Evolutionary conservation across 2,797 vertebrate species (phyloP), one percentile per base, ranked within the genome.

Genomic region (Helarctos malayanus): DNA sequence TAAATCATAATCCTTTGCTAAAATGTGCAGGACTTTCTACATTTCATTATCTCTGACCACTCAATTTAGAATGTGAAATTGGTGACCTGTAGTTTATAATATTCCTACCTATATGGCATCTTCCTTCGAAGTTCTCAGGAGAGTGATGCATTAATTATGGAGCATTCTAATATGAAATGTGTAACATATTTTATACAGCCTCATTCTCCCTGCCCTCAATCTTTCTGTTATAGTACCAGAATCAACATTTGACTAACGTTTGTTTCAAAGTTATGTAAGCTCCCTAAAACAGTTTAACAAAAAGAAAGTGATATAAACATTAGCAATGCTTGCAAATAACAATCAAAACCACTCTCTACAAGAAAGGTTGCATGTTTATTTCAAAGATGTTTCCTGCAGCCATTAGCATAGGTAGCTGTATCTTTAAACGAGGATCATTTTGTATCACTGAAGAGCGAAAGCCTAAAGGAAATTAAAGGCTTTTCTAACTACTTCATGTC

Each of bases 261-360:
- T 92, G 65, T 76, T 91, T 97, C 61, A 89, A 82, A 57, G 21
- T 80, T 82, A 10, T 14, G 4, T 38, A 54, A 68, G 63, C 84
- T 9, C 47, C n/a, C 59, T 94, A 38, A 76, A 92, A 83, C 2
- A 71, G 59, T 81, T 78, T 10, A 35, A 32, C 29, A 85, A 73
- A 82, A 85, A 79, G n/a, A 65, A 19, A 93, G 14, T 82, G 15
- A 69, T 11, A 16, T 15, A 89, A 92, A 80, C n/a, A 86, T 56
- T 88, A 45, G 71, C 13, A 88, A 7, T n/a, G 59, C n/a, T 88
- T 29, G 5, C 4, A 79, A 88, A 71, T n/a, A 90, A 14, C 25
- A 18, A 69, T 94, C 11, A 75, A 68, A 90, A 80, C 56, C 49
- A 9, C 3, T 78, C 27, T 38, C 61, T 73, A 41, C n/a, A 45